Evolutionary conservation across 2,797 vertebrate genomes (phyloP).

Genomic region (Enteromius radiatus): DNA sequence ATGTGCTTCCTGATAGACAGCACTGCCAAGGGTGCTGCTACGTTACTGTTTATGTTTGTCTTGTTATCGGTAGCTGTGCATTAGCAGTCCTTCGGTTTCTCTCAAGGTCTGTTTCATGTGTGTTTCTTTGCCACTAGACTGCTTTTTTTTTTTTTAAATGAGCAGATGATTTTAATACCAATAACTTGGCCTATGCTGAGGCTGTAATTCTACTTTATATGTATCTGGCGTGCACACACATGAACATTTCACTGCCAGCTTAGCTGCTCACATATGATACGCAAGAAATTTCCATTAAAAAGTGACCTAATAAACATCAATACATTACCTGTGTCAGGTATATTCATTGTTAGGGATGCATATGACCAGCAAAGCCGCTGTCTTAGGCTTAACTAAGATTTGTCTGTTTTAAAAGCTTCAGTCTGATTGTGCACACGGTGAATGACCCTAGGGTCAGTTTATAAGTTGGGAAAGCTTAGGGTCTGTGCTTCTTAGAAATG

Average conservation of each 20-base stretch:
- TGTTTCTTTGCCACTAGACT: not conserved
- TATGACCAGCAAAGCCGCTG: not conserved
- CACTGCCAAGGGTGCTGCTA: not conserved
- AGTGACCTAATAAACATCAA: not conserved
- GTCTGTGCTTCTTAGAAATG: slow-evolving; percentile 33
- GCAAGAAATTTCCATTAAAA: slow-evolving; percentile 13
- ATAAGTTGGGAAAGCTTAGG: slow-evolving; percentile 33
- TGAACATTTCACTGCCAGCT: not conserved
- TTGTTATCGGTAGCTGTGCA: slow-evolving; percentile 14
- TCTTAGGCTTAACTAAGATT: slow-evolving; percentile 15
- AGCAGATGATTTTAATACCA: slow-evolving; percentile 33
- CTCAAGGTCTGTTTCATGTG: not conserved
- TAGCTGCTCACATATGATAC: slow-evolving; percentile 22
- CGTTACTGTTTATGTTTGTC: slow-evolving; percentile 13
- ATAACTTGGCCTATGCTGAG: slow-evolving; percentile 29
- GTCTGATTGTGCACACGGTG: not conserved
- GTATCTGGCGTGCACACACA: slow-evolving; percentile 18
- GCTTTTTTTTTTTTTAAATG: not conserved
- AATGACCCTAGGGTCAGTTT: slow-evolving; percentile 33
- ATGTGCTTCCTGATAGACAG: not conserved
- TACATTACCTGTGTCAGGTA: not conserved
- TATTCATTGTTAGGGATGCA: not conserved
- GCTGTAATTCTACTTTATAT: slow-evolving; percentile 12
- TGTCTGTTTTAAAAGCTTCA: slow-evolving; percentile 21
- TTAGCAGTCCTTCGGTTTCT: slow-evolving; percentile 4